Conservation (phyloP, 2,888 invertebrate genomes). For the Conus canariensis region DNA sequence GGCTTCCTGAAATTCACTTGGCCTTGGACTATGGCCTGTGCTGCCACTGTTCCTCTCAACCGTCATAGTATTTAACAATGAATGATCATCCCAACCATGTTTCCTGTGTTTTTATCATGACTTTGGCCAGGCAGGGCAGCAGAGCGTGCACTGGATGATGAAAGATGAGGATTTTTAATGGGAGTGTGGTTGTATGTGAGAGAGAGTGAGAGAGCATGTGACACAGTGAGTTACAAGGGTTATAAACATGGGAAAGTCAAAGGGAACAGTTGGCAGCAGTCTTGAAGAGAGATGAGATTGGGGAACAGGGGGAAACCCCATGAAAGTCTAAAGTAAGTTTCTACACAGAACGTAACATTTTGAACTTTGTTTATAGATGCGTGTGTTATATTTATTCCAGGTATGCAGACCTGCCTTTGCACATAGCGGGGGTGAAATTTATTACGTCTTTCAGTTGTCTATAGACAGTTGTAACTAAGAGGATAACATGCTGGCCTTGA, state of each 20-base stretch:
- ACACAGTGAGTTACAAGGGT: not conserved
- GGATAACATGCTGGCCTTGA: too few relatives aligned
- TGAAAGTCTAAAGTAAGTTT: too few relatives aligned
- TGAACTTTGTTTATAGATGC: too few relatives aligned
- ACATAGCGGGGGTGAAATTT: too few relatives aligned
- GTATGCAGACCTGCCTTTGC: too few relatives aligned
- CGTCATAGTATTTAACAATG: not conserved
- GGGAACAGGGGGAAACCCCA: too few relatives aligned
- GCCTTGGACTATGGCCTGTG: too few relatives aligned
- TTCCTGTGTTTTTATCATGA: conserved; percentile 3
- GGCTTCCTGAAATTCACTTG: conserved; percentile 3
- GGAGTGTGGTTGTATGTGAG: not conserved
- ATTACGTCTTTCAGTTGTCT: too few relatives aligned
- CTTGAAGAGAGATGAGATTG: too few relatives aligned
- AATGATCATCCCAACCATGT: conserved; percentile 11
- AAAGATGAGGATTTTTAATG: conserved; percentile 3
- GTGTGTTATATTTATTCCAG: too few relatives aligned
- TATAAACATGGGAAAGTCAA: not conserved
- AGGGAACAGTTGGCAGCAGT: not conserved
- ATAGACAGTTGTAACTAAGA: too few relatives aligned
- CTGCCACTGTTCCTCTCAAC: not conserved
- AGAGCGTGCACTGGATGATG: not conserved
- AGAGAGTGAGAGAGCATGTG: not conserved
- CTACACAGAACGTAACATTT: too few relatives aligned
- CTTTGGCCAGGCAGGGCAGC: conserved; percentile 1